Evolutionary conservation across 2,797 vertebrate species (phyloP), one percentile per base, ranked within the genome.

Genomic region (Podargus strigoides): DNA sequence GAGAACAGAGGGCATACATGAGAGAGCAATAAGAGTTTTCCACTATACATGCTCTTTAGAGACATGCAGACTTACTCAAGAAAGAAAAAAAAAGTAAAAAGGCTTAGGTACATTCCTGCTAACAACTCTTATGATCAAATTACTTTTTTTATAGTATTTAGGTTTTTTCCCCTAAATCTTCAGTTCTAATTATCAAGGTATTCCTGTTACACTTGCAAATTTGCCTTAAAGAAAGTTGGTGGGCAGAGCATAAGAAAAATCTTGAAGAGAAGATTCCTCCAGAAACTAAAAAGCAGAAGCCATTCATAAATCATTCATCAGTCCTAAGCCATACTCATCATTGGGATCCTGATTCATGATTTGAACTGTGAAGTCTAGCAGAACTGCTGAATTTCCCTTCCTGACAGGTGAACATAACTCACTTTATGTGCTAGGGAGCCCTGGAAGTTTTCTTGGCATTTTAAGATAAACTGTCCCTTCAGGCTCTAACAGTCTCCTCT

Each of bases 301-400:
- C 52, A 82, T 79, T 89, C 44, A 85, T 91, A 87, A 90, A 93
- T 90, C 89, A 89, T 90, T 94, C 81, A 93, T 92, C 59, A 79
- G 44, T 90, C 52, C 67, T 87, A 85, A 89, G 44, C 21, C 81
- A 67, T 44, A 47, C 41, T 70, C 50, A 77, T 93, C 62, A 47
- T 3, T 63, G 26, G 67, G 42, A 87, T 76, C 67, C 75, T 74
- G 75, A 80, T 83, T 87, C 92, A 77, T 49, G 21, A 67, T 64
- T 87, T 76, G 52, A 94, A 83, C 72, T 53, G 85, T 7, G 6
- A 93, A 83, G 89, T 82, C 91, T 93, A 80, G 64, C 87, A 83
- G 74, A 89, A 78, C 73, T 49, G 28, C 66, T 75, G 85, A 83
- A 89, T 92, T 91, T 91, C 46, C 22, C 42, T 90, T 53, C 53